Evolutionary conservation across 2,797 vertebrate genomes (phyloP).

Genomic region (Myotis vivesi): DNA sequence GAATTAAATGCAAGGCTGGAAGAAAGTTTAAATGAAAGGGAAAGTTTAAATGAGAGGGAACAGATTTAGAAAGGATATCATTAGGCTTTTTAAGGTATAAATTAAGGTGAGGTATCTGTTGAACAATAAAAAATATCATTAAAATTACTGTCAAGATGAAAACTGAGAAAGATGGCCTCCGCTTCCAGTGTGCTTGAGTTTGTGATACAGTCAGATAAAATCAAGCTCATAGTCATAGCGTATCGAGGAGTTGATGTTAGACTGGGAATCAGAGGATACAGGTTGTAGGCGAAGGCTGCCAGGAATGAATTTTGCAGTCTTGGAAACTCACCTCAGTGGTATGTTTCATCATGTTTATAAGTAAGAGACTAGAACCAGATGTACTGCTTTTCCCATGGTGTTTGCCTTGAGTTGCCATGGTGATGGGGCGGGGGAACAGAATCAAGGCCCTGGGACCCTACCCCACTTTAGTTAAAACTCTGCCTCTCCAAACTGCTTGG

Average conservation of each 20-base stretch:
- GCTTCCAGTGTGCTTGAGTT: not conserved
- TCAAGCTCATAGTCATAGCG: not conserved
- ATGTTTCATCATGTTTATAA: not conserved
- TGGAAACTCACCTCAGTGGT: not conserved
- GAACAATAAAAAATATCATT: not conserved
- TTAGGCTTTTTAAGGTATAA: not conserved
- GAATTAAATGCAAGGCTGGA: not conserved
- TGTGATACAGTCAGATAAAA: not conserved
- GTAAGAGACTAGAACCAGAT: not conserved
- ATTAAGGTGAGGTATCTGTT: not conserved
- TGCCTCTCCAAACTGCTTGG: not conserved
- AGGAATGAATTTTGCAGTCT: not conserved
- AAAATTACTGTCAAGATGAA: not conserved
- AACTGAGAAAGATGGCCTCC: not conserved
- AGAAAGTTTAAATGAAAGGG: not conserved
- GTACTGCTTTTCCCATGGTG: not conserved
- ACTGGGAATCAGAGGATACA: not conserved
- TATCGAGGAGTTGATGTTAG: not conserved
- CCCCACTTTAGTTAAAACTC: not conserved
- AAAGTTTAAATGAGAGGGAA: not conserved
- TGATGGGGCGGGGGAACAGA: rapidly evolving
- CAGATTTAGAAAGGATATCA: not conserved
- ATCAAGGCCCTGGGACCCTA: not conserved
- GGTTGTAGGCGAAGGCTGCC: not conserved
- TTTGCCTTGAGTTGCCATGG: not conserved